Evolutionary conservation across 2,888 invertebrate genomes (phyloP).

Genomic region (Epirrhoe alternata): DNA sequence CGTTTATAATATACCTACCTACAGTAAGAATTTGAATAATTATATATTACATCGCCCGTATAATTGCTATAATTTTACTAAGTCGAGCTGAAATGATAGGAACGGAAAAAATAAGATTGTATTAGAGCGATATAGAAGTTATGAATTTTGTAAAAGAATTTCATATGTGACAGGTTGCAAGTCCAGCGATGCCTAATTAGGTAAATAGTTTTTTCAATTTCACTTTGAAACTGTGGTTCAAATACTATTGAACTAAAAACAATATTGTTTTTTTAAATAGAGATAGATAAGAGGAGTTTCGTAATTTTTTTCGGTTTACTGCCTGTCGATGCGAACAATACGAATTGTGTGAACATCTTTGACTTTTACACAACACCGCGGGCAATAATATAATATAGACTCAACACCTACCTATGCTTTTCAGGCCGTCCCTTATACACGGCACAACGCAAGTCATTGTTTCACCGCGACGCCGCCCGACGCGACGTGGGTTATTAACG

Average conservation of each 20-base stretch:
- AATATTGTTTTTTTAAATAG: too few species aligned
- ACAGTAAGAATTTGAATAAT: neutral
- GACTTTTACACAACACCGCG: neutral
- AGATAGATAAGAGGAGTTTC: neutral
- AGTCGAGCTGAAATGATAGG: neutral
- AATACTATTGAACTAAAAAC: too few species aligned
- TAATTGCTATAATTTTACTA: neutral
- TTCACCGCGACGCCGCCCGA: neutral
- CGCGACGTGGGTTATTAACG: too few species aligned
- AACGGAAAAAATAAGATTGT: too few species aligned
- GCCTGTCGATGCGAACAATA: neutral
- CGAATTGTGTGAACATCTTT: neutral
- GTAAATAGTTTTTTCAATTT: too few species aligned
- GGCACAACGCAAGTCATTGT: neutral
- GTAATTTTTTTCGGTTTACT: neutral
- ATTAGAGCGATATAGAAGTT: too few species aligned
- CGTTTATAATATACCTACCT: neutral
- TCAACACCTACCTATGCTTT: neutral
- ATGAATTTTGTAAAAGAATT: too few species aligned
- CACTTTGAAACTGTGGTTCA: too few species aligned
- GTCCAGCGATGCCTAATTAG: too few species aligned
- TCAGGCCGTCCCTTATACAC: neutral
- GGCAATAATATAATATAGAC: neutral
- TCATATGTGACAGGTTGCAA: too few species aligned
- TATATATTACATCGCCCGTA: neutral